phyloP scores from a whole-genome alignment of 2,888 invertebrate species.

The Galerucella nymphaeae region DNA sequence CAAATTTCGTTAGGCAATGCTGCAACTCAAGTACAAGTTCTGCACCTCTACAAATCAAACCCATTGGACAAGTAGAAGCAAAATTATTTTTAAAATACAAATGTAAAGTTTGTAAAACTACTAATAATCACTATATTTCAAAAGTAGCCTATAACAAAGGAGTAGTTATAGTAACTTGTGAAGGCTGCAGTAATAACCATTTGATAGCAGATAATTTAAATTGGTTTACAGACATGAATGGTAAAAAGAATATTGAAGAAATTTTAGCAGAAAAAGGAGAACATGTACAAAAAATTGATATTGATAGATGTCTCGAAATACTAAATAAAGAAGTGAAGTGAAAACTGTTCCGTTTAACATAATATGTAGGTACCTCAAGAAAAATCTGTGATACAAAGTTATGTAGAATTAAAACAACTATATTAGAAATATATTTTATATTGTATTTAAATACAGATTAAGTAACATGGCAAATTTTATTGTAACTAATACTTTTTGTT shows the following conservation, averaged over 20 bases:
- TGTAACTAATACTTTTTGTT: constrained; percentile 13
- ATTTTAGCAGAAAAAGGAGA: constrained; percentile 91
- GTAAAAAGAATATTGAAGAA: constrained; percentile 88
- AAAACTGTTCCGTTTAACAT: not conserved
- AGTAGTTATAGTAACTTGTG: constrained; percentile 91
- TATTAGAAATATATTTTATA: constrained; percentile 17
- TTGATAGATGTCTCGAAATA: constrained; percentile 48
- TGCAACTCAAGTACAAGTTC: not conserved
- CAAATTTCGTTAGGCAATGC: constrained; percentile 14
- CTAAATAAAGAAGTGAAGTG: constrained; percentile 6
- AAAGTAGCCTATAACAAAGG: constrained; percentile 88
- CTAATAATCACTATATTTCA: constrained; percentile 84
- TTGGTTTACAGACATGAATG: constrained; percentile 88
- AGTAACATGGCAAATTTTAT: constrained; percentile 43
- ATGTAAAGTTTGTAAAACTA: constrained; percentile 86
- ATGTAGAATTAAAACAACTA: not conserved
- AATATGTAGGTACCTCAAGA: not conserved
- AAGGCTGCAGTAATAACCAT: constrained; percentile 89
- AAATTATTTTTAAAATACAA: constrained; percentile 84
- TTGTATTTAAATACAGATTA: constrained; percentile 33
- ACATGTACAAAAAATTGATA: constrained; percentile 70
- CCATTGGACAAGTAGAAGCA: constrained; percentile 63
- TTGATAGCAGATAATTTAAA: constrained; percentile 96
- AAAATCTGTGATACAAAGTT: constrained; percentile 17
- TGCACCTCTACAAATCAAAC: constrained; percentile 19